phyloP scores from a whole-genome alignment of 2,888 invertebrate species.

The Drosophila macrospina region DNA sequence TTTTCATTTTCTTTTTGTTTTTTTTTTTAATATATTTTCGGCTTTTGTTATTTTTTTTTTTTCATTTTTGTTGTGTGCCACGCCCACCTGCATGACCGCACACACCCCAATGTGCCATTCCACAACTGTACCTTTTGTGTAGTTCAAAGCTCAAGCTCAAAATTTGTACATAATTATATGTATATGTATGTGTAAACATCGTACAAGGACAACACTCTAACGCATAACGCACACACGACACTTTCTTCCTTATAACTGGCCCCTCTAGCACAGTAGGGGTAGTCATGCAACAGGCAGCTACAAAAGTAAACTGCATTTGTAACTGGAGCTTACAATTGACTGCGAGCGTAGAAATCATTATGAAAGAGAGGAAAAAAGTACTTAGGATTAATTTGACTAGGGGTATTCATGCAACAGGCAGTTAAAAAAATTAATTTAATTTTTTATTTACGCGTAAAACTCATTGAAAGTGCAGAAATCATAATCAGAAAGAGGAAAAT shows the following conservation, averaged over 20 bases:
- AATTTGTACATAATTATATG: constrained; percentile 4
- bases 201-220: constrained; percentile 47
- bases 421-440: too few species aligned
- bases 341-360: neutral
- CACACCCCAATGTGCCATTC: neutral
- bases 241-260: neutral
- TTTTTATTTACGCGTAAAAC: too few species aligned
- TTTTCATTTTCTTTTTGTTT: constrained; percentile 9
- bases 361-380: neutral
- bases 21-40: constrained; percentile 11
- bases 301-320: neutral
- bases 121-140: constrained; percentile 1
- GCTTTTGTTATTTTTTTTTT: constrained; percentile 26
- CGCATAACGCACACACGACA: constrained; percentile 41
- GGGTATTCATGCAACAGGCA: too few species aligned
- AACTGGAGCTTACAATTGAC: neutral
- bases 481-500: too few species aligned
- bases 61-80: constrained; percentile 46
- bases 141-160: constrained; percentile 2
- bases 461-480: neutral
- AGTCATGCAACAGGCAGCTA: constrained; percentile 31
- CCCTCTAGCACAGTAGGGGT: constrained; percentile 36
- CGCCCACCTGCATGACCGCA: constrained; percentile 49
- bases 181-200: constrained; percentile 13
- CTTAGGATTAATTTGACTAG: too few species aligned